A percentile compares a stretch with the other conserved stretches of the same genome.
phyloP scores from a whole-genome alignment of 2,113 vertebrate genomes.

The Macroglossus sobrinus region DNA sequence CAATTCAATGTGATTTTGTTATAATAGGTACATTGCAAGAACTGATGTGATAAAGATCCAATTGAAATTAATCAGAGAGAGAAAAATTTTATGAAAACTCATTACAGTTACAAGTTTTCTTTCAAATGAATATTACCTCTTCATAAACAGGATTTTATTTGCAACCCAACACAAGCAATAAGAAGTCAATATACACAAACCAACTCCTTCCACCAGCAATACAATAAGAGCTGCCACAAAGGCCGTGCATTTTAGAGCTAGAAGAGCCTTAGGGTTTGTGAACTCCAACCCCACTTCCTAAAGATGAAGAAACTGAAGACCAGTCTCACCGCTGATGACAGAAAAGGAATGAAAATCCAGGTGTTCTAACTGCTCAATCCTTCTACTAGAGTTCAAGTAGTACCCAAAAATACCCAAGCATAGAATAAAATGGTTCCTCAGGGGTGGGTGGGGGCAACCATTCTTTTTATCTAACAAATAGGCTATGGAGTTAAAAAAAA shows the following conservation, averaged over 20 bases:
- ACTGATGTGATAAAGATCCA: background rate
- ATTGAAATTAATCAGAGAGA: conserved; percentile 32
- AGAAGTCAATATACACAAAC: background rate
- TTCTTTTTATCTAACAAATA: background rate
- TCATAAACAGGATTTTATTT: background rate
- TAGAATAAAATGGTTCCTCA: background rate
- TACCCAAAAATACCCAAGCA: background rate
- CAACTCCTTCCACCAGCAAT: background rate
- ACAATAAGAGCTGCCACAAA: background rate
- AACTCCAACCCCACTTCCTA: background rate
- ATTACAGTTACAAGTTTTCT: background rate
- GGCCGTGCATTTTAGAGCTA: background rate
- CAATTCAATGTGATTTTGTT: conserved; percentile 20
- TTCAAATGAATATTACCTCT: background rate
- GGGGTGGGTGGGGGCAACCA: background rate
- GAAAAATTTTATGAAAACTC: conserved; percentile 26
- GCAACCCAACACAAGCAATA: background rate
- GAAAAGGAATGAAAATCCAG: background rate
- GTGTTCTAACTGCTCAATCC: background rate
- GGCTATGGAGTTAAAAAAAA: background rate
- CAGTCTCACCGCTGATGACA: background rate
- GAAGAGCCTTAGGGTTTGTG: background rate
- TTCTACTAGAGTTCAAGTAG: background rate
- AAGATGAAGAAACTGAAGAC: background rate
- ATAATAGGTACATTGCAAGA: background rate